Base-by-base conservation (phyloP, 2,888 invertebrate genomes). In the Nomada ferruginata region DNA sequence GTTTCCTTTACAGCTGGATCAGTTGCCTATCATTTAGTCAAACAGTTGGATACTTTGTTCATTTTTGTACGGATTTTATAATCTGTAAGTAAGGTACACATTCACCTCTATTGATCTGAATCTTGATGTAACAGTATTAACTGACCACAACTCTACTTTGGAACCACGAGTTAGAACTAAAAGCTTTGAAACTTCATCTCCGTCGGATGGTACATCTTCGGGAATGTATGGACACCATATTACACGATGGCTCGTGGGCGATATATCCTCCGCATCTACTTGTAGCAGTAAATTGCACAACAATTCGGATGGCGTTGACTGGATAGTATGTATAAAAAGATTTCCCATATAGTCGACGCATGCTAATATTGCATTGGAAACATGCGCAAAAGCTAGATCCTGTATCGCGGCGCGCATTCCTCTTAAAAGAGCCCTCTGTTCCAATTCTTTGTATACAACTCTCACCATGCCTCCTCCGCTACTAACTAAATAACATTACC, bases 201-300 rank as follows among this genome's bases (percentile, higher is more conserved):
- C 94, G 79, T 94, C 93, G 4, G 92, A 82, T 63, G 94, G 93
- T 77, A 94, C 94, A 53, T 96, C 96, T 76, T 95, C 95, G 0
- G 98, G 97, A 80, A 98, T 96, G 94, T 96, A 98, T 0, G 98
- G 98, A 92, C 99, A 99, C 99, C 99, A 99, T 89, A 98, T 97
- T 60, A 98, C 96, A 86, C 97, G 95, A 88, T 96, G 96, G 91
- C 94, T 95, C 80, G 94, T 95, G 50, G 95, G 95, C 0, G 94
- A 83, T 10, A 88, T 79, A 65, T 92, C 92, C 44, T 93, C 93
- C 44, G 94, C 94, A 78, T 96, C 94, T 9, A 96, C 94, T 91
- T 96, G 96, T 18, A 96, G 94, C 76, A 96, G 90, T 66, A 96
- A 93, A 59, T 94, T 95, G 89, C 95, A 95, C 79, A 96, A 95